Evolutionary conservation across 2,888 invertebrate genomes (phyloP).

Genomic region (Arctia plantaginis): DNA sequence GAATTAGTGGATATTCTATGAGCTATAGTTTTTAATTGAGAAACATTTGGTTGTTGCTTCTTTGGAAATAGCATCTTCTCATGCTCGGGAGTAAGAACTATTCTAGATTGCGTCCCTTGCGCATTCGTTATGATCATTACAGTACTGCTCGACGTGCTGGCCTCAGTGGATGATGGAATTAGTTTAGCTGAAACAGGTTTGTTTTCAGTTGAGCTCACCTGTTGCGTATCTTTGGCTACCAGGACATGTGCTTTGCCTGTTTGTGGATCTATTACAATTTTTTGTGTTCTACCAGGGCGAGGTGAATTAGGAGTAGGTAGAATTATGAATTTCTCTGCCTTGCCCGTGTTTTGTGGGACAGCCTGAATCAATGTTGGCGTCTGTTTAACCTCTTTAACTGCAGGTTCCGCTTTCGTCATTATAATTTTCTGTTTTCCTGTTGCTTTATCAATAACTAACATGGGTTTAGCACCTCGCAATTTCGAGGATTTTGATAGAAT

Average conservation of each 20-base stretch:
- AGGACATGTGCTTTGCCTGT: conserved; percentile 82
- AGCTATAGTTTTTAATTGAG: conserved; percentile 75
- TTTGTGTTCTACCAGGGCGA: conserved; percentile 75
- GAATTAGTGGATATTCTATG: conserved; percentile 70
- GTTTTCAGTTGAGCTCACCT: conserved; percentile 61
- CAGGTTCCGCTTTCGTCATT: conserved; percentile 75
- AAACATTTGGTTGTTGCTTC: conserved; percentile 75
- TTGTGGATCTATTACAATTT: conserved; percentile 82
- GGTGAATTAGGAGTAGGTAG: conserved; percentile 73
- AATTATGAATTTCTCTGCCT: conserved; percentile 80
- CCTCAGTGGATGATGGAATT: conserved; percentile 69
- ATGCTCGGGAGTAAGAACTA: conserved; percentile 87
- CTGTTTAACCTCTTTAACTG: conserved; percentile 73
- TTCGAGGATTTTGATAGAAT: conserved; percentile 83
- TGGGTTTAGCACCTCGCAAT: conserved; percentile 78
- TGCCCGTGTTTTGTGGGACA: conserved; percentile 62
- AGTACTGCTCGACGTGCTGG: conserved; percentile 79
- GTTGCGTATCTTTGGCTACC: conserved; percentile 69
- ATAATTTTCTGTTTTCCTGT: conserved; percentile 83
- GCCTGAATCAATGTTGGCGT: conserved; percentile 64
- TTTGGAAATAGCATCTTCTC: conserved; percentile 87
- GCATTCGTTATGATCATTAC: conserved; percentile 89
- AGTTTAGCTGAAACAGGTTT: conserved; percentile 79
- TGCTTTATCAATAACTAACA: conserved; percentile 80
- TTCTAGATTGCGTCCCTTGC: conserved; percentile 87